Conservation (phyloP, 2,888 invertebrate species). For the Agonopterix arenella region DNA sequence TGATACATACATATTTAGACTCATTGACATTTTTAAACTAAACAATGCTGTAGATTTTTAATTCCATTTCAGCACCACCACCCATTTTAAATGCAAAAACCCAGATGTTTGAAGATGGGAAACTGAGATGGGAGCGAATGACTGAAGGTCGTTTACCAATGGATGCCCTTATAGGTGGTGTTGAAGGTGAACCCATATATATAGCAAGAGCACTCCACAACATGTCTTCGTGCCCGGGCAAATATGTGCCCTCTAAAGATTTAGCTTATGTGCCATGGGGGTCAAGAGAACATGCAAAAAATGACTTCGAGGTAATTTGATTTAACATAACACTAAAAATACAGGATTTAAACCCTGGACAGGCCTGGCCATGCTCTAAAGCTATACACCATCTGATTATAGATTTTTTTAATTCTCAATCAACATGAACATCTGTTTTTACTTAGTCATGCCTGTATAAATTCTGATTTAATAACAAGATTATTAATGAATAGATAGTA, state of each 20-base stretch:
- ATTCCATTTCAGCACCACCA: slow-evolving; percentile 29
- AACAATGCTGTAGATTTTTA: background rate
- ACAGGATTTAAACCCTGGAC: no score
- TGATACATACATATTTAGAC: no score
- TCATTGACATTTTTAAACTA: background rate
- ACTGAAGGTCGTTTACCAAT: slow-evolving; percentile 81
- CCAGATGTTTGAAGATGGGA: slow-evolving; percentile 40
- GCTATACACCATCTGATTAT: no score
- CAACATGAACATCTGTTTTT: no score
- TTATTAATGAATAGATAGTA: no score
- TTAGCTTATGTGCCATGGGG: slow-evolving; percentile 86
- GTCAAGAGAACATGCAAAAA: slow-evolving; percentile 81
- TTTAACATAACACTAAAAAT: no score
- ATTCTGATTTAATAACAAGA: no score
- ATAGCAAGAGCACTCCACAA: slow-evolving; percentile 83
- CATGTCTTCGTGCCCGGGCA: slow-evolving; percentile 87
- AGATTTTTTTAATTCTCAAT: no score
- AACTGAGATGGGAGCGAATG: slow-evolving; percentile 78
- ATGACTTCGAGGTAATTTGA: slow-evolving; percentile 80
- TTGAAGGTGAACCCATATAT: slow-evolving; percentile 79
- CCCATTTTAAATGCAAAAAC: slow-evolving; percentile 14
- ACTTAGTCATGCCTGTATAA: background rate
- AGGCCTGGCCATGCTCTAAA: no score
- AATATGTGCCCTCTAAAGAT: slow-evolving; percentile 83
- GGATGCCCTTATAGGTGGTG: slow-evolving; percentile 81